phyloP scores from a whole-genome alignment of 2,113 vertebrate genomes.

The Dromaius novaehollandiae region DNA sequence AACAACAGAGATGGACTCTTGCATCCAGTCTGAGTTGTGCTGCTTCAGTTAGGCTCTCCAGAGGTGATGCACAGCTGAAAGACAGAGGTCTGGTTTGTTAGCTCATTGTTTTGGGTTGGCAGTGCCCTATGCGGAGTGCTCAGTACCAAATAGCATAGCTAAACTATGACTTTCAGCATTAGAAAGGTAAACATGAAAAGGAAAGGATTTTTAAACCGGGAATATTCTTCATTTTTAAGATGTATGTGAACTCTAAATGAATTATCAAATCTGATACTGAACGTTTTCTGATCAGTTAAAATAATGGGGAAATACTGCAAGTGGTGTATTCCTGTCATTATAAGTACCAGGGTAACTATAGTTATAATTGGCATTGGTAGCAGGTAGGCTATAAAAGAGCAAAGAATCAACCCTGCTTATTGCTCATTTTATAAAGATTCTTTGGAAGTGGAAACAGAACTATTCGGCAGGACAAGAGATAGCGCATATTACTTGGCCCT shows the following conservation, averaged over 20 bases:
- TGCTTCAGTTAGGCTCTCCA: neutral
- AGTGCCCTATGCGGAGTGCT: neutral
- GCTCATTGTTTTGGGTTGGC: neutral
- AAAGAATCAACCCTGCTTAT: neutral
- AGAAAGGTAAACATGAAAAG: neutral
- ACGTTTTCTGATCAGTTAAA: neutral
- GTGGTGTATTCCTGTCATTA: neutral
- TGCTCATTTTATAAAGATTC: neutral
- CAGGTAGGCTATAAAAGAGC: neutral
- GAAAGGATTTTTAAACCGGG: conserved; percentile 6
- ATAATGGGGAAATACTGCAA: neutral
- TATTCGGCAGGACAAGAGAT: neutral
- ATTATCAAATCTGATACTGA: neutral
- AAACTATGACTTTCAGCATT: neutral
- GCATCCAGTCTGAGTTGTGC: neutral
- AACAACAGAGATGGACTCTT: neutral
- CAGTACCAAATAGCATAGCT: neutral
- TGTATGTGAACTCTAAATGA: neutral
- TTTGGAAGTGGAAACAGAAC: neutral
- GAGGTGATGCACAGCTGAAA: neutral
- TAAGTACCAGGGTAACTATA: neutral
- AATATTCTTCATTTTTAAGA: neutral
- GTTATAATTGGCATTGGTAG: neutral
- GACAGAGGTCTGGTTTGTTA: neutral
- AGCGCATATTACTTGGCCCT: neutral